Evolutionary conservation across 1,140 invertebrate genomes (phyloP), one percentile per base, ranked within the genome.

Genomic region (Panonychus citri): DNA sequence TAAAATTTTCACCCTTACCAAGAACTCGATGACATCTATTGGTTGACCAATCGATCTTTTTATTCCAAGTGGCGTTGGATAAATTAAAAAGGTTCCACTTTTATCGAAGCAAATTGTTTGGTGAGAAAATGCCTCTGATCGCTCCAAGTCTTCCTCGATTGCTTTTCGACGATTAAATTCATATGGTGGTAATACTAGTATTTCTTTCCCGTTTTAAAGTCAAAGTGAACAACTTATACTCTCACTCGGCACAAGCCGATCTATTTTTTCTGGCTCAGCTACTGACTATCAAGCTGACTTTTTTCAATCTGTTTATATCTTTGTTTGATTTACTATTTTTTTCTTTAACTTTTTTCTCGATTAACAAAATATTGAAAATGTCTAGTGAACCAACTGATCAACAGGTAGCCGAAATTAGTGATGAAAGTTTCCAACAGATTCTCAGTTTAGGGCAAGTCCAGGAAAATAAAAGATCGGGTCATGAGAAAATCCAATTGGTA

Each of bases 181-280:
- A 91, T 98, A 98, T 64, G 93, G 90, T 3, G 89, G 87, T 42
- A 98, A 67, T 60, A 90, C 82, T 89, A 71, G 98, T 99, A 70
- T 99, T 93, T 3, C 83, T 83, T 39, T 91, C 91, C 93, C 93
- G 99, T 63, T 98, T 96, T 57, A 87, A 93, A 17, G 94, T 99
- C 74, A 99, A 80, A 79, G 68, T 99, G 93, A 58, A n/a, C n/a
- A n/a, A n/a, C n/a, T n/a, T n/a, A n/a, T n/a, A n/a, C n/a, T n/a
- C n/a, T n/a, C n/a, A n/a, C n/a, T n/a, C n/a, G n/a, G n/a, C n/a
- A n/a, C n/a, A n/a, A n/a, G n/a, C n/a, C n/a, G n/a, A 98, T 81
- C 93, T n/a, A n/a, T n/a, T n/a, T 71, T 95, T 96, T 56, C 97
- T 97, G 46, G 98, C 84, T 24, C 94, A 98, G 97, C 57, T 97